Base-by-base conservation (phyloP, 2,113 vertebrate species). In the Cebidichthys violaceus region DNA sequence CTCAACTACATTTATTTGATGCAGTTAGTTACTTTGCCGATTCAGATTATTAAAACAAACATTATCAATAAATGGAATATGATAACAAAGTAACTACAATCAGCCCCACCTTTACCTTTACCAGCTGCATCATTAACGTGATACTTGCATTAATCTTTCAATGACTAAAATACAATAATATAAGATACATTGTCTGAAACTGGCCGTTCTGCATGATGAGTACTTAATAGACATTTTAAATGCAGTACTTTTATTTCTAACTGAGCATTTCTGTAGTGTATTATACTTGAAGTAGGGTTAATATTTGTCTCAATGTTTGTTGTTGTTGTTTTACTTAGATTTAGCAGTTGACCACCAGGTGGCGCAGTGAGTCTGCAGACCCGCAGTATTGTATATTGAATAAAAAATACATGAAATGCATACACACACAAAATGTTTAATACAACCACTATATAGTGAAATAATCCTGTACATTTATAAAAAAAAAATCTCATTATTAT, bases 261-360 rank as follows among this genome's bases (percentile, higher is more conserved):
- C 6, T 18, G 29, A 33, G 59, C 29, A 17, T 18, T 59, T 59
- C 1, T 6, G 6, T 24, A n/a, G 22, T 24, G 22, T 55, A 24
- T 7, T 15, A 59, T 59, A 74, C 33, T 61, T 47, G 11, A 20
- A 47, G 10, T 27, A 22, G 18, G 0, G 17, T 37, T 2, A 22
- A 57, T 54, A 37, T 39, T 24, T 39, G 69, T 18, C 27, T 15
- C n/a, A 14, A 33, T 33, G 4, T 5, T 4, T 29, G n/a, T 57
- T 41, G 39, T 43, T 24, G 24, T 29, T 27, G 55, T 29, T 64
- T 50, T 50, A 35, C 29, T 11, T 9, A 52, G 22, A 27, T 2
- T 33, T 45, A 47, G 2, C 43, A 50, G 69, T 27, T n/a, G 9
- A 60, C 79, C 79, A 75, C 64, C 50, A 75, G 75, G 50, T 57